Evolutionary conservation across 2,113 vertebrate genomes (phyloP), one percentile per base, ranked within the genome.

Genomic region (Herpetotheres cachinnans): DNA sequence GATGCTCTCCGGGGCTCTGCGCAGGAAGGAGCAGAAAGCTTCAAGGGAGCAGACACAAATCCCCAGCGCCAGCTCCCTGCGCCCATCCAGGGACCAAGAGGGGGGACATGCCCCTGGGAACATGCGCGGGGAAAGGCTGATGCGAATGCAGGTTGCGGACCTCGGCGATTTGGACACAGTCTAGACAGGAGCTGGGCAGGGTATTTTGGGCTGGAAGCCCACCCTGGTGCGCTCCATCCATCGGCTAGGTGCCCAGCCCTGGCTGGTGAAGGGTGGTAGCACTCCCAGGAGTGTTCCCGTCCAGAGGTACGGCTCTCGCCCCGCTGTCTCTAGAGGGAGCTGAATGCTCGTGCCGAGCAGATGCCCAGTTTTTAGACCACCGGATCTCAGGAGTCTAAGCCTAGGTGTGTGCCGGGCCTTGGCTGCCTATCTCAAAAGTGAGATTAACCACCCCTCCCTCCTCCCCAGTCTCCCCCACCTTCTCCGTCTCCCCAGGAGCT

Each of bases 241-340:
- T 20, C 82, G 32, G 22, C 24, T 24, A 8, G 3, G 5, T 54
- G 49, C 11, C 42, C 26, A 22, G 13, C 58, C 6, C 16, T 26
- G 67, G 32, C 65, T 44, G 29, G n/a, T 26, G 47, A 70, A 27
- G 9, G 40, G 50, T 61, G 61, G n/a, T 7, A 47, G 44, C 66
- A 56, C 59, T 82, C 65, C 46, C 63, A 13, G 55, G 29, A 61
- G 24, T 86, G 69, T 22, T 32, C 34, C 16, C 0, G 0, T 72
- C 74, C 74, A 44, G 62, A 73, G 74, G 44, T 29, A 55, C 52
- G 22, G 65, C 55, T 66, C 82, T 66, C 5, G 7, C 66, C 63
- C 11, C 0, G 20, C 73, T 63, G 85, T 82, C 88, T 94, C 85
- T 88, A 96, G 92, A 97, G 90, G 94, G 82, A 96, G 95, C 82